Base-by-base conservation (phyloP, 2,113 vertebrate species). In the Phasianus colchicus region DNA sequence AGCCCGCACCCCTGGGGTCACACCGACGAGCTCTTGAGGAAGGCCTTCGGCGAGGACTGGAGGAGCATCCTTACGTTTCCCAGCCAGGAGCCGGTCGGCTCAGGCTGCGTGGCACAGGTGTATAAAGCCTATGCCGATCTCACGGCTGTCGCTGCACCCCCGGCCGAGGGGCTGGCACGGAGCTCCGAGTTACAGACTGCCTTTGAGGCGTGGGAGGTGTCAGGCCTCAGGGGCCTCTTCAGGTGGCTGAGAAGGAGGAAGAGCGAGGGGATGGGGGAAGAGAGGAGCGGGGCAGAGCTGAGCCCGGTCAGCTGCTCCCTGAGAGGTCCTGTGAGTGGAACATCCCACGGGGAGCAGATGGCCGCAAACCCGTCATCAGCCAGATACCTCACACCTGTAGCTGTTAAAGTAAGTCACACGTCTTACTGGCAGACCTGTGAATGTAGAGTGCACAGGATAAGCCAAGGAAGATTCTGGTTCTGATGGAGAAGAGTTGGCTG, bases 31-130 rank as follows among this genome's bases (percentile, higher is more conserved):
- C 98, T 98, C 82, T 95, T 99, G 17, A 95, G 45, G 43, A 97
- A 98, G 92, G 98, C 98, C 1, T 99, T 99, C 3, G 99, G 99
- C 1, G 98, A 98, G 25, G 93, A 92, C 70, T 99, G 99, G 99
- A 96, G 36, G 17, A 89, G 77, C 40, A 80, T 98, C 36, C 98
- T 99, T 24, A 34, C 78, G 69, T 98, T 99, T 42, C 96, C 98
- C n/a, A 98, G 98, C 93, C 98, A 77, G 90, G 98, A 99, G 70
- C 99, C 99, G 0, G 98, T 99, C 1, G 99, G 99, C 13, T 99
- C 99, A 0, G 99, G 99, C 25, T 99, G 99, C 2, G 98, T 99
- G 6, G 99, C 99, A 4, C 99, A 99, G 93, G 99, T 99, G 52
- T 99, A 99, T 83, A 98, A 98, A 82, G 99, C 99, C 15, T 98